A percentile compares a stretch with the other conserved stretches of the same genome.
Evolutionary conservation across 2,113 vertebrate species (phyloP).

Genomic region (Aldabrachelys gigantea): DNA sequence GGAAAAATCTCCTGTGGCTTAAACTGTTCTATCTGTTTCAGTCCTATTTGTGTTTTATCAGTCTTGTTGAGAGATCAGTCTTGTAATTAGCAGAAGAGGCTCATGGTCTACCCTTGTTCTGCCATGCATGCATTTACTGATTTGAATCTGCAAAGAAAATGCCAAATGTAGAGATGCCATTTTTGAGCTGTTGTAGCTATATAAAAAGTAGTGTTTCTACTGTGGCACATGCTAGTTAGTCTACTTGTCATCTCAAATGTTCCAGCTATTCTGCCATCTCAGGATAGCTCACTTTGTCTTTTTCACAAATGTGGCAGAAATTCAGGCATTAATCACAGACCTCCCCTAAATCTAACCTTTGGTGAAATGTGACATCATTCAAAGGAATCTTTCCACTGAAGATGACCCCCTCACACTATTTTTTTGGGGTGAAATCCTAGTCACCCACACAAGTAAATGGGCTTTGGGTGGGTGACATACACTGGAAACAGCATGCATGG

Average conservation of each 20-base stretch:
- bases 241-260: constrained; percentile 47
- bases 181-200: constrained; percentile 42
- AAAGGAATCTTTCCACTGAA: not conserved
- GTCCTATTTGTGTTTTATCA: constrained; percentile 26
- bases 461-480: not conserved
- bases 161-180: not conserved
- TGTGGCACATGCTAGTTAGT: constrained; percentile 49
- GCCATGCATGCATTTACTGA: not conserved
- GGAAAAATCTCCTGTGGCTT: not conserved
- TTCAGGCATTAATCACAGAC: constrained; percentile 57
- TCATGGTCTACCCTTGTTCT: constrained; percentile 8
- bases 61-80: not conserved
- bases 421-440: not conserved
- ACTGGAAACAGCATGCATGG: no score
- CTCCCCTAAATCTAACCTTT: not conserved
- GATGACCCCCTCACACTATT: not conserved
- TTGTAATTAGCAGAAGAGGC: constrained; percentile 33
- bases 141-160: constrained; percentile 40
- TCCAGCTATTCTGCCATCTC: not conserved
- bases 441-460: not conserved
- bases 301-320: constrained; percentile 57
- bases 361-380: no score
- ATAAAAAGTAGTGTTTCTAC: constrained; percentile 54
- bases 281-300: constrained; percentile 54
- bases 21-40: not conserved